Conservation (phyloP, 2,888 invertebrate species). For the Cryptocheilus praepositus region DNA sequence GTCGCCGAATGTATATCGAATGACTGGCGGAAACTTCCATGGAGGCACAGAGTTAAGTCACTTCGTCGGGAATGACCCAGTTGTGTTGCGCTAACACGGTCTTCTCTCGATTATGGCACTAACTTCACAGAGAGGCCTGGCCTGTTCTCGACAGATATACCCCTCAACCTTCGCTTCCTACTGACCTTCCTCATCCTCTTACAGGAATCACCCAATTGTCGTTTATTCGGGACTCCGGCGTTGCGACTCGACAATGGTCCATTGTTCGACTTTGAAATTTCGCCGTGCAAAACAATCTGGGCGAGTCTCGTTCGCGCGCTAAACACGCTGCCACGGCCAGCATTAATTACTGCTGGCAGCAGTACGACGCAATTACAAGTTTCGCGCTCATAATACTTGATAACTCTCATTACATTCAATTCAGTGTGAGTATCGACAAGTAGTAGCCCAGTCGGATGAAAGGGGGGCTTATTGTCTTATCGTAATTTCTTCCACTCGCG, state of each 20-base stretch:
- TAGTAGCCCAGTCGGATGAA: too few relatives aligned
- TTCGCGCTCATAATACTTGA: too few relatives aligned
- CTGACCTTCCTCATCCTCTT: background rate
- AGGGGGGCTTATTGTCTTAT: too few relatives aligned
- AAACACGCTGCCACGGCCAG: too few relatives aligned
- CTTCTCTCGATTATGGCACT: conserved; percentile 39
- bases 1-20: conserved; percentile 10
- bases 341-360: too few relatives aligned
- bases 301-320: too few relatives aligned
- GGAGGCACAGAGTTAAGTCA: conserved; percentile 26
- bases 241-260: background rate
- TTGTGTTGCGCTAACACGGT: conserved; percentile 31
- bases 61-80: conserved; percentile 46
- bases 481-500: too few relatives aligned
- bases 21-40: conserved; percentile 38
- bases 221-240: background rate
- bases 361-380: too few relatives aligned
- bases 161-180: background rate
- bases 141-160: conserved; percentile 42
- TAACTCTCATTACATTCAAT: too few relatives aligned
- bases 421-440: too few relatives aligned
- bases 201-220: conserved; percentile 3
- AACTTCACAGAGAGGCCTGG: conserved; percentile 37
- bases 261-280: too few relatives aligned
- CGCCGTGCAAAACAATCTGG: too few relatives aligned